phyloP scores from a whole-genome alignment of 2,113 vertebrate species.

The Podarcis muralis region DNA sequence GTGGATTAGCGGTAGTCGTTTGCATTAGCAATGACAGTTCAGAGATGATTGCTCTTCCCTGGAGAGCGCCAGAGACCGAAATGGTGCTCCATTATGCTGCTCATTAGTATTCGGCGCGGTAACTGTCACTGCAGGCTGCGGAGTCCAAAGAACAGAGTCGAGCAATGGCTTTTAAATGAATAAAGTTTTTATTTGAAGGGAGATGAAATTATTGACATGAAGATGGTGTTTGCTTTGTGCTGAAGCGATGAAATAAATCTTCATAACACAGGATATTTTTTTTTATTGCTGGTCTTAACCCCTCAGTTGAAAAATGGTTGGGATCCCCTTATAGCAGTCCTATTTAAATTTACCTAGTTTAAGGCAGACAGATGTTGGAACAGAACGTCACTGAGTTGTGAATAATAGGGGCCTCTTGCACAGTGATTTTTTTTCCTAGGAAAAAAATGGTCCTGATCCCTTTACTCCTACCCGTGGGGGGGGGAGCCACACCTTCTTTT shows the following conservation, averaged over 20 bases:
- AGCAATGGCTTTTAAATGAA: conserved; percentile 57
- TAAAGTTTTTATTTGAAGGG: conserved; percentile 52
- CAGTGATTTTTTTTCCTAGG: too few relatives aligned
- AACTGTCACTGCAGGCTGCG: conserved; percentile 37
- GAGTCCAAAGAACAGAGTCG: conserved; percentile 51
- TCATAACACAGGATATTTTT: not conserved
- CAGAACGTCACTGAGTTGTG: not conserved
- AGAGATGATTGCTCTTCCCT: conserved; percentile 60
- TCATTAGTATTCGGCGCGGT: conserved; percentile 59
- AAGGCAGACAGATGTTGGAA: not conserved
- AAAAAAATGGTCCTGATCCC: too few relatives aligned
- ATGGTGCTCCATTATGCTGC: conserved; percentile 52
- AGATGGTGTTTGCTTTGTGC: conserved; percentile 45
- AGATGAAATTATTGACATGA: conserved; percentile 40
- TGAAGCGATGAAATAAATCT: conserved; percentile 1
- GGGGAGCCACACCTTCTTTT: too few relatives aligned
- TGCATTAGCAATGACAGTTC: conserved; percentile 59
- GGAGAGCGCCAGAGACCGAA: conserved; percentile 54
- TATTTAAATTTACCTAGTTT: not conserved
- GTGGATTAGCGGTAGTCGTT: conserved; percentile 47
- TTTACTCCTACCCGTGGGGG: not conserved
- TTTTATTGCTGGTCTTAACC: not conserved
- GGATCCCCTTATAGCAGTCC: not conserved
- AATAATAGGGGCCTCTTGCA: too few relatives aligned
- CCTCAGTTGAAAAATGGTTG: not conserved